Percentiles rank a stretch among this genome's conserved stretches.
Evolutionary conservation across 2,113 vertebrate species (phyloP).

Genomic region (Meles meles): DNA sequence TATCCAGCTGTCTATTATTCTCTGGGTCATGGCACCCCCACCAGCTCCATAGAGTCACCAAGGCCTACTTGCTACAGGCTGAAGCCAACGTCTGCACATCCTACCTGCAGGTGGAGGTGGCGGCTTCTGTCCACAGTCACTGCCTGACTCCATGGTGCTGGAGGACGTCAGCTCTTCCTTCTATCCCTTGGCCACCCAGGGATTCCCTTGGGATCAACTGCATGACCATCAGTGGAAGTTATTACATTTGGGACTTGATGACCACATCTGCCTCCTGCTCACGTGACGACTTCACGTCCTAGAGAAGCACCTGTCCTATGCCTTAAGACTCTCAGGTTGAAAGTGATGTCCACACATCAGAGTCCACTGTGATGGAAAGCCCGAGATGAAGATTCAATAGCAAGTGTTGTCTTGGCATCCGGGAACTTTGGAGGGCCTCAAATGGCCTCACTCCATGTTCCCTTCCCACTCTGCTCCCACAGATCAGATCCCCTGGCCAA

Average conservation of each 20-base stretch:
- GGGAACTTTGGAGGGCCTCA: not conserved
- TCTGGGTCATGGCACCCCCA: not conserved
- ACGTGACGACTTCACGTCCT: not conserved
- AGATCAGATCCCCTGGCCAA: not conserved
- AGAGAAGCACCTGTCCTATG: not conserved
- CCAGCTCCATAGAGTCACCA: not conserved
- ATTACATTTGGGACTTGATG: too few species aligned
- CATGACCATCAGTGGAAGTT: fast-evolving
- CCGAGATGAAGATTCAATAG: not conserved
- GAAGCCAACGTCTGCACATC: too few species aligned
- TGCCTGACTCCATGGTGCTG: too few species aligned
- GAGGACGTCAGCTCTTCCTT: too few species aligned
- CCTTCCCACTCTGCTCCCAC: not conserved
- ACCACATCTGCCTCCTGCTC: not conserved
- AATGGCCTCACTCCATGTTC: not conserved
- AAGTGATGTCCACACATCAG: not conserved
- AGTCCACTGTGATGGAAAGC: not conserved
- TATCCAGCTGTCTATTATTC: not conserved
- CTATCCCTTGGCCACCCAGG: fast-evolving
- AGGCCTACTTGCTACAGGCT: not conserved
- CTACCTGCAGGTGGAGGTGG: too few species aligned
- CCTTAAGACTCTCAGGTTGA: not conserved
- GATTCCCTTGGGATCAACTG: too few species aligned
- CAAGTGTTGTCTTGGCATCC: not conserved
- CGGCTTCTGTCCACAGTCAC: too few species aligned